phyloP scores from a whole-genome alignment of 2,888 invertebrate species.

The Bellardia pandia region DNA sequence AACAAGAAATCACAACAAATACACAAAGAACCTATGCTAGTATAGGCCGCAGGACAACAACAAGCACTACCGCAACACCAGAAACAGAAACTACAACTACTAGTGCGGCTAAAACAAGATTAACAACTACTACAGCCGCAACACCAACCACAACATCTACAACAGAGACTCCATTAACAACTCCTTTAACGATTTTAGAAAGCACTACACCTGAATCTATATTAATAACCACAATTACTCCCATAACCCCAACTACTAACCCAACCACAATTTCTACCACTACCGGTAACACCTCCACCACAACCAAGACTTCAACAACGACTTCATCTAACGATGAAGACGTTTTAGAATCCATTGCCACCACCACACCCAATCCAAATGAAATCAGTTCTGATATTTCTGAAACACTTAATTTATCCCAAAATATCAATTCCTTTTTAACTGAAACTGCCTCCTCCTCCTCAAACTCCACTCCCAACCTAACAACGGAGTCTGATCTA shows the following conservation, averaged over 20 bases:
- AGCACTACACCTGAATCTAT: slow-evolving; percentile 77
- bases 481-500: slow-evolving; percentile 76
- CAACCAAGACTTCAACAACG: slow-evolving; percentile 71
- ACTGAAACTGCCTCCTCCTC: slow-evolving; percentile 68
- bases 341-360: slow-evolving; percentile 57
- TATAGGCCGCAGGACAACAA: slow-evolving; percentile 82
- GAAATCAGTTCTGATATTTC: slow-evolving; percentile 69
- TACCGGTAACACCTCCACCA: slow-evolving; percentile 75
- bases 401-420: slow-evolving; percentile 67
- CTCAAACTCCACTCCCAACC: slow-evolving; percentile 69
- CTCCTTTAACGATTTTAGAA: slow-evolving; percentile 75
- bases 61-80: slow-evolving; percentile 76
- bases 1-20: slow-evolving; percentile 71
- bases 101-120: slow-evolving; percentile 71
- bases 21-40: slow-evolving; percentile 80
- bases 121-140: slow-evolving; percentile 76
- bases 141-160: slow-evolving; percentile 75
- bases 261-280: slow-evolving; percentile 75
- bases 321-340: slow-evolving; percentile 58
- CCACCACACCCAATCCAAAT: slow-evolving; percentile 69
- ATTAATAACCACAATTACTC: slow-evolving; percentile 74
- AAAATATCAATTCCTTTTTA: slow-evolving; percentile 73
- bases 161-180: slow-evolving; percentile 76
- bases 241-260: slow-evolving; percentile 69
- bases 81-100: slow-evolving; percentile 75